Evolutionary conservation across 2,888 invertebrate genomes (phyloP), one percentile per base, ranked within the genome.

Genomic region (Anthophora plumipes): DNA sequence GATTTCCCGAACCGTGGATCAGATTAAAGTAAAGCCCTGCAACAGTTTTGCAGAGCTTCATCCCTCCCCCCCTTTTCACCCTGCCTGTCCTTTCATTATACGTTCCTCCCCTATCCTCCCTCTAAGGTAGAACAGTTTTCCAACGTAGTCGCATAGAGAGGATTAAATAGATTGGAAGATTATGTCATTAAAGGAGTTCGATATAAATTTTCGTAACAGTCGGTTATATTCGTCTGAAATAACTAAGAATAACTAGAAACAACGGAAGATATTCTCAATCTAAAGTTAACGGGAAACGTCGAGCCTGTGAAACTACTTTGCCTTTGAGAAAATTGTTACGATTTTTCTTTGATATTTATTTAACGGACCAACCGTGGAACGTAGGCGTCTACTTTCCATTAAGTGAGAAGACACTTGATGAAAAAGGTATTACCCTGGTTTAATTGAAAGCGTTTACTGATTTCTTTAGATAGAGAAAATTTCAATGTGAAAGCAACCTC

Each of bases 1-100:
- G 82, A 85, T 87, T 87, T 80, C 69, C 76, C 75, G 84, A 84
- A 83, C 81, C 78, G 80, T 60, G 81, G 84, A 88, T 87, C 82
- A 83, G 81, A 87, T 87, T 83, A 87, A 84, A 77, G 81, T 73
- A 85, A 80, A 86, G 82, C 85, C 80, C 67, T 54, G 80, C 79
- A 87, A 84, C 85, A 84, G 69, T 82, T 85, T 84, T 69, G 78
- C 76, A 66, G 57, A 63, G 80, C 66, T 75, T 63, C 77, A 54
- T 52, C 41, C 46, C 46, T 43, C 41, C 39, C 2, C 46, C 59
- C 0, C 22, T 60, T 11, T 60, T 39, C 1, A 37, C n/a, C 17
- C 37, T 12, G 17, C 17, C 60, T 31, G 11, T 17, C 25, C 43
- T 54, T 59, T 48, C 46, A 46, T 77, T 74, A 67, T 69, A 67